A percentile compares a stretch with the other conserved stretches of the same genome.
These are phyloP conservation scores for Neelides folsomi DNA, from an alignment of 2,888 invertebrate species.

Conservation along the genomic window DNA sequence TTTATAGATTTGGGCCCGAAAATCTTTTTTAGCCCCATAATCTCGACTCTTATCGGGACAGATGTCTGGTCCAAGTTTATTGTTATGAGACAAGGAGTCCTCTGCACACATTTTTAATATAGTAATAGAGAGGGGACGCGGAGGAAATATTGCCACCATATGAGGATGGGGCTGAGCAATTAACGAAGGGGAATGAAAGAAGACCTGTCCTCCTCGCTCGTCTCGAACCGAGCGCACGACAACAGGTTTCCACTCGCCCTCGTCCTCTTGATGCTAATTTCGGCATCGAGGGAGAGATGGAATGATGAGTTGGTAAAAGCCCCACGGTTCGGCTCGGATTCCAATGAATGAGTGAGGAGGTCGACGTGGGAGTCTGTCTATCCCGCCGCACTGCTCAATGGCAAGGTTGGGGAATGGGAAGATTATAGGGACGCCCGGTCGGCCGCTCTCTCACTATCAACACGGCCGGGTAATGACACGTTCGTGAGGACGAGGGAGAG, in stretches of 20 bases:
- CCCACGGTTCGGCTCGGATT: neutral
- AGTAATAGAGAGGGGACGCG: conserved; percentile 5
- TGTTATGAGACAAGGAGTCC: conserved; percentile 17
- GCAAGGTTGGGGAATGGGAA: neutral
- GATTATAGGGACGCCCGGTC: conserved; percentile 2
- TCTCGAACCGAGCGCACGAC: neutral
- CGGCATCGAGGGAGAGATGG: conserved; percentile 1
- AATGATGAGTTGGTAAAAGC: neutral
- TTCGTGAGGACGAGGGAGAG: conserved; percentile 23
- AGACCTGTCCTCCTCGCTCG: conserved; percentile 13
- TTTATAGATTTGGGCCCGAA: conserved; percentile 21
- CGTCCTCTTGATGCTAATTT: neutral
- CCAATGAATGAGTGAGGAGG: no score
- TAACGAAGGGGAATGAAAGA: conserved; percentile 11
- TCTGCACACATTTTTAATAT: neutral
- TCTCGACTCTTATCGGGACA: conserved; percentile 23
- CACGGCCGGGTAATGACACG: conserved; percentile 19
- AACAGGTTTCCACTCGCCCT: conserved; percentile 11
- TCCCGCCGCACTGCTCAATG: no score
- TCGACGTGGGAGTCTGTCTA: neutral
- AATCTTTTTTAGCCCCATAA: conserved; percentile 20
- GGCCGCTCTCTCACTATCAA: conserved; percentile 2
- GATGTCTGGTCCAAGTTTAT: conserved; percentile 26
- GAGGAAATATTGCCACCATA: conserved; percentile 14
- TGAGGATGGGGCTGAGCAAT: conserved; percentile 14